Conservation (phyloP, 2,888 invertebrate genomes). For the Napeogenes sylphis region DNA sequence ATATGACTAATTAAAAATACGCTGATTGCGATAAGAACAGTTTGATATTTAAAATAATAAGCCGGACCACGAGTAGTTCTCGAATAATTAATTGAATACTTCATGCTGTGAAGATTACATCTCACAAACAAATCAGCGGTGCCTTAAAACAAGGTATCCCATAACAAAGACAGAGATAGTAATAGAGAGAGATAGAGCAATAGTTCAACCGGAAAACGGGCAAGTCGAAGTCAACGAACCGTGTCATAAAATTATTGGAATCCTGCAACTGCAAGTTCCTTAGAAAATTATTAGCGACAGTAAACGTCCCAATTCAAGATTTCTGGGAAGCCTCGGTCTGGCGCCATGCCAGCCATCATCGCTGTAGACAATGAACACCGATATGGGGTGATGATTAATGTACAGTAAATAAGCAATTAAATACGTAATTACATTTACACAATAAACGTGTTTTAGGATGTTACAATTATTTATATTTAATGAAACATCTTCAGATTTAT, state of each 20-base stretch:
- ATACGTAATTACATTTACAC: not conserved
- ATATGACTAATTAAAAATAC: too few relatives aligned
- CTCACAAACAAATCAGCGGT: too few relatives aligned
- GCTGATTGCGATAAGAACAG: too few relatives aligned
- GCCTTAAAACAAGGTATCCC: too few relatives aligned
- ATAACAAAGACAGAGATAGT: too few relatives aligned
- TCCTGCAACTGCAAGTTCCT: constrained; percentile 32
- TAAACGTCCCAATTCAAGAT: constrained; percentile 27
- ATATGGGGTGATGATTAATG: constrained; percentile 24
- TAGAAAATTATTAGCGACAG: constrained; percentile 37
- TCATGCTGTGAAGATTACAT: too few relatives aligned
- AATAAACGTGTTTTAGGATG: too few relatives aligned
- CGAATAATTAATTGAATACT: too few relatives aligned
- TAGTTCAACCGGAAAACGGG: constrained; percentile 11
- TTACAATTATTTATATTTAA: too few relatives aligned
- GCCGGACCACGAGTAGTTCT: too few relatives aligned
- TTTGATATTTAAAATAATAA: too few relatives aligned
- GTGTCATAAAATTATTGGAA: constrained; percentile 27
- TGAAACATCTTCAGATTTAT: too few relatives aligned
- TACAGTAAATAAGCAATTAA: constrained; percentile 15
- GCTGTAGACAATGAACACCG: constrained; percentile 21
- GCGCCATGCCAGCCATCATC: constrained; percentile 25
- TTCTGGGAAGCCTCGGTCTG: constrained; percentile 28
- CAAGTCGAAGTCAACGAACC: constrained; percentile 28
- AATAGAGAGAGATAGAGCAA: not conserved